phyloP scores from a whole-genome alignment of 1,140 invertebrate genomes.

The Heliothis virescens region DNA sequence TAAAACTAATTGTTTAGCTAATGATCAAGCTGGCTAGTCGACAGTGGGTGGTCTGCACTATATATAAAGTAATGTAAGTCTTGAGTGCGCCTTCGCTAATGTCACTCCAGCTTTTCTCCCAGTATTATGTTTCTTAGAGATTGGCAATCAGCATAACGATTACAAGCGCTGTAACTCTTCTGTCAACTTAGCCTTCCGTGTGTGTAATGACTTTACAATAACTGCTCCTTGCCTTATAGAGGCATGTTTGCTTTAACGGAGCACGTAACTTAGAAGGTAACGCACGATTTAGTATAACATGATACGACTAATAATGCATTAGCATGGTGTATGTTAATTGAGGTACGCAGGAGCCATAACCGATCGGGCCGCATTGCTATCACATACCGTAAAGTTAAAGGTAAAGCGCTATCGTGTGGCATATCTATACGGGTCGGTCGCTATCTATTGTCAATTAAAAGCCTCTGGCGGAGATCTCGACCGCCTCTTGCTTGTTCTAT shows the following conservation, averaged over 20 bases:
- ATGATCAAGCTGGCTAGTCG: conserved; percentile 40
- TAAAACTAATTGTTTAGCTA: conserved; percentile 44
- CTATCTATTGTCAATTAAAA: conserved; percentile 79
- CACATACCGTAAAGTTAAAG: conserved; percentile 64
- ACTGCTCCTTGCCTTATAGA: conserved; percentile 58
- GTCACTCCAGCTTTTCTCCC: conserved; percentile 61
- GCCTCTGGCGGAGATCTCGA: conserved; percentile 68
- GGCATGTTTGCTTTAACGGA: conserved; percentile 28
- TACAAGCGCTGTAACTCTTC: conserved; percentile 60
- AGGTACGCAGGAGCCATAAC: conserved; percentile 30
- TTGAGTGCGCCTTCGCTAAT: conserved; percentile 60
- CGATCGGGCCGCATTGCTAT: conserved; percentile 17
- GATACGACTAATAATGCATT: conserved; percentile 51
- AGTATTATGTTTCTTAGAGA: conserved; percentile 49
- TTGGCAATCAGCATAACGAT: conserved; percentile 64
- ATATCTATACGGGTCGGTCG: conserved; percentile 65
- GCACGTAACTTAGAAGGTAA: conserved; percentile 22
- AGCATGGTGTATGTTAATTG: conserved; percentile 27
- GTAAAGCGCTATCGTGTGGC: conserved; percentile 63
- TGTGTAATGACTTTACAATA: conserved; percentile 65
- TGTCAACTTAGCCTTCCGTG: conserved; percentile 58
- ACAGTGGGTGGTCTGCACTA: conserved; percentile 53
- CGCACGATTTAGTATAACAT: conserved; percentile 46
- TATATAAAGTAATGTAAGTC: conserved; percentile 51
- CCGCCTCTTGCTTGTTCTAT: conserved; percentile 81